Evolutionary conservation across 1,140 invertebrate genomes (phyloP).

Genomic region (Antheraea pernyi): DNA sequence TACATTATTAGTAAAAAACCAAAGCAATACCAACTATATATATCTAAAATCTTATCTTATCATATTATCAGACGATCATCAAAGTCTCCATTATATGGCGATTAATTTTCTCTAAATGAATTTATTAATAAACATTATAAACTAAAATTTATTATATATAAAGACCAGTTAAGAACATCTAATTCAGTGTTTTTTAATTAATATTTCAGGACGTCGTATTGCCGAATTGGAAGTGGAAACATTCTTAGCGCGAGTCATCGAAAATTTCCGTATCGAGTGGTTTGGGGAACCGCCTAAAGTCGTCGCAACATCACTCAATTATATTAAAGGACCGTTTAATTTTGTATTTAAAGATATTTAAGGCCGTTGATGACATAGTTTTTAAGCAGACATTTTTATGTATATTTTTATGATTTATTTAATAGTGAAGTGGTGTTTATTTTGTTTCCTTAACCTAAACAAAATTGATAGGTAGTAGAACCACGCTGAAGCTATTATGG

Average conservation of each 20-base stretch:
- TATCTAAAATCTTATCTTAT: no score
- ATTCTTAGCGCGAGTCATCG: constrained; percentile 80
- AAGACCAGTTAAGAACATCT: neutral
- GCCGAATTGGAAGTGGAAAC: constrained; percentile 86
- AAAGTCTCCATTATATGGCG: no score
- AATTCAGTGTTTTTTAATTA: neutral
- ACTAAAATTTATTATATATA: neutral
- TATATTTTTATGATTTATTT: neutral
- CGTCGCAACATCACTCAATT: constrained; percentile 49
- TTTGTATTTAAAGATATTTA: constrained; percentile 67
- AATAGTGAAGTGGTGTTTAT: no score
- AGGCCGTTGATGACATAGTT: neutral
- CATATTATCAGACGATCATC: no score
- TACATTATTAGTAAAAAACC: no score
- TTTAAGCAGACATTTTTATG: no score
- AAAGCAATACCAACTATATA: no score
- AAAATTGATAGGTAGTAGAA: no score
- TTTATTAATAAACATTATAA: no score
- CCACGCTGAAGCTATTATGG: no score
- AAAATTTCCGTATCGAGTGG: constrained; percentile 80
- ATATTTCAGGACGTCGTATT: constrained; percentile 80
- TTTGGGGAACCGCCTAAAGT: constrained; percentile 54
- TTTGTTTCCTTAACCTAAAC: no score
- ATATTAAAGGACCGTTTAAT: constrained; percentile 57
- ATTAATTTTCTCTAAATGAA: neutral